phyloP scores from a whole-genome alignment of 2,113 vertebrate species.

The Gnathonemus longibarbis region DNA sequence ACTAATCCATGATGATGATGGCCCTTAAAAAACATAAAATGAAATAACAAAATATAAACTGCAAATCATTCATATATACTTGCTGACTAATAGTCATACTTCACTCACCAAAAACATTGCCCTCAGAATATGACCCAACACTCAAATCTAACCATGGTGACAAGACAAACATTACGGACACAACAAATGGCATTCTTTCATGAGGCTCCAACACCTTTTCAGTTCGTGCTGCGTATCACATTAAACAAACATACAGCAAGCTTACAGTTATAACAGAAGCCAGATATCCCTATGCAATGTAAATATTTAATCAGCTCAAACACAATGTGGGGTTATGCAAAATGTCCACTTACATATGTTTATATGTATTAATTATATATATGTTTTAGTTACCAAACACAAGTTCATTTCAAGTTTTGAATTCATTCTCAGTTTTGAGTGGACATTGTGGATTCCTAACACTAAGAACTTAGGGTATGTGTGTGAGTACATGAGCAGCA shows the following conservation, averaged over 20 bases:
- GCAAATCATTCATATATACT: not conserved
- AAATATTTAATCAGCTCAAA: not conserved
- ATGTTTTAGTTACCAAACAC: not conserved
- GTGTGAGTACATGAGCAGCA: not conserved
- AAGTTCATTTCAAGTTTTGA: not conserved
- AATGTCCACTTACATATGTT: not conserved
- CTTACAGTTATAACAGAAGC: not conserved
- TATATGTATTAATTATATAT: not conserved
- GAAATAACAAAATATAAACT: not conserved
- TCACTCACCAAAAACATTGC: not conserved
- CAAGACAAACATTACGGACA: not conserved
- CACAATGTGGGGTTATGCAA: not conserved
- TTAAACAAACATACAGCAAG: conserved; percentile 4
- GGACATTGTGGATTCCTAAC: not conserved
- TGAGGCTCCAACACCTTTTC: not conserved
- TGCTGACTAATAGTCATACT: not conserved
- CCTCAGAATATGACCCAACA: not conserved
- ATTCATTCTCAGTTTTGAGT: not conserved
- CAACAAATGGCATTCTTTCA: not conserved
- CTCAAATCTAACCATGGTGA: not conserved
- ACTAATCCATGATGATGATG: not conserved
- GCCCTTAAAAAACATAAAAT: not conserved
- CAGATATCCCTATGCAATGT: not conserved
- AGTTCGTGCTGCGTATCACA: not conserved
- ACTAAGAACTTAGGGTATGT: not conserved